Conservation (phyloP, 1,140 invertebrate genomes). For the Acromyrmex heyeri region DNA sequence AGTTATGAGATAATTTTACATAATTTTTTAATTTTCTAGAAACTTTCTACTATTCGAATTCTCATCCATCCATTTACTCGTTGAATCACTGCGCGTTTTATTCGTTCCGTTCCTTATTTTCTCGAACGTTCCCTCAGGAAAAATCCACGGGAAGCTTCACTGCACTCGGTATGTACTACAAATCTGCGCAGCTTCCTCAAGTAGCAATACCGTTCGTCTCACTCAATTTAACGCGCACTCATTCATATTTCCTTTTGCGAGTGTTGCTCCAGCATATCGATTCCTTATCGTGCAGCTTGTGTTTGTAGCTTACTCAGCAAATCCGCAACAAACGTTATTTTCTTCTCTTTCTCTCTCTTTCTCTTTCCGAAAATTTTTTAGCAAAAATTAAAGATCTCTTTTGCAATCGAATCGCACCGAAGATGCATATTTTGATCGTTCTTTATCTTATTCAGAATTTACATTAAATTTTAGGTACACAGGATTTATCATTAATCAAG, state of each 20-base stretch:
- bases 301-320: constrained; percentile 17
- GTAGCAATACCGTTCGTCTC: constrained; percentile 47
- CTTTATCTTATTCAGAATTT: neutral
- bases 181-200: constrained; percentile 28
- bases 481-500: constrained; percentile 21
- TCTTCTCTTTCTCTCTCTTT: neutral
- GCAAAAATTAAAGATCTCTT: neutral
- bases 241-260: constrained; percentile 44
- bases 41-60: neutral
- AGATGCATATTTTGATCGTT: neutral
- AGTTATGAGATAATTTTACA: neutral
- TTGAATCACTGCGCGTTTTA: neutral
- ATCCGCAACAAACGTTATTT: neutral
- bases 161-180: constrained; percentile 61
- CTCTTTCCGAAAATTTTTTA: neutral
- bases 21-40: constrained; percentile 2
- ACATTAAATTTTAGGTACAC: constrained; percentile 6
- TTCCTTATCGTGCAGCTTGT: constrained; percentile 7
- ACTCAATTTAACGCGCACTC: constrained; percentile 48
- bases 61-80: neutral
- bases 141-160: constrained; percentile 23
- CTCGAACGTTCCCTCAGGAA: constrained; percentile 23
- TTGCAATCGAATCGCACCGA: neutral
- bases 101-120: constrained; percentile 6
- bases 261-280: neutral